Evolutionary conservation across 2,797 vertebrate species (phyloP), one percentile per base, ranked within the genome.

Genomic region (Trachurus trachurus): DNA sequence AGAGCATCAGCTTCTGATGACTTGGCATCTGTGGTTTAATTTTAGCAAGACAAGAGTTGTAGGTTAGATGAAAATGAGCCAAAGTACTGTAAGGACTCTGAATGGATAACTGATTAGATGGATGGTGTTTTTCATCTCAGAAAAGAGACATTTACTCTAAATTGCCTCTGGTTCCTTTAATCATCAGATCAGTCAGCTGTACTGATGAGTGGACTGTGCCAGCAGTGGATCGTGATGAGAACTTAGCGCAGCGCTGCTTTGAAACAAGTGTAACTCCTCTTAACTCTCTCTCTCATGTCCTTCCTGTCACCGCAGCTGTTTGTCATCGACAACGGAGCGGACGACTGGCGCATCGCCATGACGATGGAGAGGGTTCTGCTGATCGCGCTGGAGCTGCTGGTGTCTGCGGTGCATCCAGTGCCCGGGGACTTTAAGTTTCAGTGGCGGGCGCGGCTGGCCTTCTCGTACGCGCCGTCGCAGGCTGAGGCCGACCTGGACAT

Each of bases 281-380:
- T 52, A n/a, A n/a, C 74, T 76, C 50, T 64, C 71, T 74, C 47
- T 26, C 17, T 71, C 22, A 12, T 84, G 53, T 84, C 58, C 70
- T 83, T 85, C 71, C 80, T 85, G 65, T 80, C 84, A 61, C 70
- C 12, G 47, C 88, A 92, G 88, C 89, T 91, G 81, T 99, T 99
- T 6, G 96, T 99, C 94, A 99, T 99, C 2, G 98, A 99, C 96
- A 99, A 99, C 0, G 98, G 98, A 1, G 98, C 98, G 0, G 98
- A 99, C 5, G 98, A 99, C 96, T 99, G 98, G 98, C 95, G 98
- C 87, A 99, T 99, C 40, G 98, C 98, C 45, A 99, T 99, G 98
- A 99, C 98, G 0, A 97, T 98, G 17, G 97, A 99, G 91, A 95
- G 98, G 82, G 97, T 99, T 79, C 95, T 99, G 81, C 97, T 97